Conservation (phyloP, 2,797 vertebrate genomes). For the Darevskia mixta region DNA sequence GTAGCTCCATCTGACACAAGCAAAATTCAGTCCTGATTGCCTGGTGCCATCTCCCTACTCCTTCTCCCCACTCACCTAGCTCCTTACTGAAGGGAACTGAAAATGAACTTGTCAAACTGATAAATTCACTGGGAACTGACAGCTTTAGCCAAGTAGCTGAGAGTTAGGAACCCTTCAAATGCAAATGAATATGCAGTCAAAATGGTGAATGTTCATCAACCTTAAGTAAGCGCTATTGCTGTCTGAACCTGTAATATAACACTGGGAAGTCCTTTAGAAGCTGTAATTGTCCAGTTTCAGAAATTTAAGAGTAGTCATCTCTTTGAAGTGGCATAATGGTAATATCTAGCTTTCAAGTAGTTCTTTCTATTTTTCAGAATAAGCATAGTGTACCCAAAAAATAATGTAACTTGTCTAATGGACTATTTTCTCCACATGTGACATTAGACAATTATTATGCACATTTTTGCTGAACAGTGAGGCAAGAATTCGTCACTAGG, state of each 20-base stretch:
- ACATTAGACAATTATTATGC: neutral
- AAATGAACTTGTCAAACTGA: neutral
- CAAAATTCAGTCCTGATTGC: too few species aligned
- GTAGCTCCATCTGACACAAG: too few species aligned
- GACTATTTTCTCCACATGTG: neutral
- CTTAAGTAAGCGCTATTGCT: neutral
- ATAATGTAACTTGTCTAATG: slow-evolving; percentile 5
- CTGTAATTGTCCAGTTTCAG: slow-evolving; percentile 30
- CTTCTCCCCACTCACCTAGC: neutral
- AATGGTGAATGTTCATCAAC: slow-evolving; percentile 5
- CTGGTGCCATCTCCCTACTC: neutral
- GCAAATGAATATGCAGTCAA: neutral
- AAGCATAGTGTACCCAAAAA: slow-evolving; percentile 6
- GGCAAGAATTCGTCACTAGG: neutral
- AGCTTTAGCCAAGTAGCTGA: neutral
- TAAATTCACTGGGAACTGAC: neutral
- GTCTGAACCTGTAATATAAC: neutral
- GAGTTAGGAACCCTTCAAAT: neutral
- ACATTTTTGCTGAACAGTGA: neutral
- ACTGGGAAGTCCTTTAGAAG: neutral
- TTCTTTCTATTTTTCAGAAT: slow-evolving; percentile 25
- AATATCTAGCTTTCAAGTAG: slow-evolving; percentile 37
- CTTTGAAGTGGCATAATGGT: slow-evolving; percentile 24
- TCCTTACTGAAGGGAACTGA: neutral
- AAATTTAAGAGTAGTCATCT: slow-evolving; percentile 28